Evolutionary conservation across 2,888 invertebrate species (phyloP).

Genomic region (Nomada ferruginata): DNA sequence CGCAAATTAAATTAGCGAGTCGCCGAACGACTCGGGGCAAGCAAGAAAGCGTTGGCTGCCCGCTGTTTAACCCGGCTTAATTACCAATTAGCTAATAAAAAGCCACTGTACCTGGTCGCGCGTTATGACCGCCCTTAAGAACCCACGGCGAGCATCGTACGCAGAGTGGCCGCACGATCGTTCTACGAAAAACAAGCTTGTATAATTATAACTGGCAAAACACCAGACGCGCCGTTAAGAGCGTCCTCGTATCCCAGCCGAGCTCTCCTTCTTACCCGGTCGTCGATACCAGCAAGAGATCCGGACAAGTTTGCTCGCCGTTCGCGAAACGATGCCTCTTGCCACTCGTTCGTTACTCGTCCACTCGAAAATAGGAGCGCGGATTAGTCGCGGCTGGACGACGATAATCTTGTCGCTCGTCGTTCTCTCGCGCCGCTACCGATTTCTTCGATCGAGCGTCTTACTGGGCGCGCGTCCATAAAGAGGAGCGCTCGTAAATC

Average conservation of each 20-base stretch:
- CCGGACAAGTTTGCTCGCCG: too few species aligned
- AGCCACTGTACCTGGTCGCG: slow-evolving; percentile 75
- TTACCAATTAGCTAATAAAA: slow-evolving; percentile 83
- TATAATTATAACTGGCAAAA: slow-evolving; percentile 82
- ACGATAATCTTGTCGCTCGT: background rate
- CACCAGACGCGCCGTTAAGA: slow-evolving; percentile 40
- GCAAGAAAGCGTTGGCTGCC: slow-evolving; percentile 82
- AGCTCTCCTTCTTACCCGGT: too few species aligned
- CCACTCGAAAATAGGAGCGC: slow-evolving; percentile 5
- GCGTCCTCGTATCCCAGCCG: too few species aligned
- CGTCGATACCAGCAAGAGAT: too few species aligned
- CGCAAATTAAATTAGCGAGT: slow-evolving; percentile 83
- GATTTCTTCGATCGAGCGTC: slow-evolving; percentile 18
- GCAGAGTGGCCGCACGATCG: slow-evolving; percentile 71
- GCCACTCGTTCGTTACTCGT: slow-evolving; percentile 27
- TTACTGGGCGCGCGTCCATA: slow-evolving; percentile 20
- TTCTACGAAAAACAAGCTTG: slow-evolving; percentile 78
- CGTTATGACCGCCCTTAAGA: slow-evolving; percentile 72
- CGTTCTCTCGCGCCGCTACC: too few species aligned
- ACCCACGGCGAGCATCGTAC: slow-evolving; percentile 57
- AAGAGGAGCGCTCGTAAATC: slow-evolving; percentile 44
- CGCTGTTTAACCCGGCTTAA: slow-evolving; percentile 82
- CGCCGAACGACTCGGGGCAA: slow-evolving; percentile 76
- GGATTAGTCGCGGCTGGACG: background rate
- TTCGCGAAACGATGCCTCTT: background rate